These are phyloP conservation scores for Gallinago media DNA, from an alignment of 2,113 vertebrate species.

Conservation along the genomic window DNA sequence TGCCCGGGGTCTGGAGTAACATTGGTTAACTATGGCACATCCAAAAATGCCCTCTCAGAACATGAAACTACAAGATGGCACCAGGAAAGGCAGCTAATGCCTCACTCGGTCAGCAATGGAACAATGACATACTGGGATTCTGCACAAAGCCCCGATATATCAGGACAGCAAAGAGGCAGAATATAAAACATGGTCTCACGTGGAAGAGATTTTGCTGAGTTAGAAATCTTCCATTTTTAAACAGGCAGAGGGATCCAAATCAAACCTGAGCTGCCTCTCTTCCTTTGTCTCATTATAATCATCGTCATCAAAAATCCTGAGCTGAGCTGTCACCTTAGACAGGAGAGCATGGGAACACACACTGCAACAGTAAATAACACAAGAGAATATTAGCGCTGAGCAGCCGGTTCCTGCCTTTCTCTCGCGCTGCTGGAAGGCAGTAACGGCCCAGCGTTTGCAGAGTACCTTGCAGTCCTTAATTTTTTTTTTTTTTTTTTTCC, in stretches of 20 bases:
- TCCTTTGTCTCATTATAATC: neutral
- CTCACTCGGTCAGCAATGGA: neutral
- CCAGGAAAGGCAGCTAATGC: neutral
- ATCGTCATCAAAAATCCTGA: neutral
- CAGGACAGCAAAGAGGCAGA: neutral
- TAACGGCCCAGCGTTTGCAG: neutral
- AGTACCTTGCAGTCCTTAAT: neutral
- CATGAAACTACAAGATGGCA: neutral
- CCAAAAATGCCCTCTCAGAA: slow-evolving; percentile 14
- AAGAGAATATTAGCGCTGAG: neutral
- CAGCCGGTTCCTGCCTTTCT: neutral
- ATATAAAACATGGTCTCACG: neutral
- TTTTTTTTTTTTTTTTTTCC: neutral
- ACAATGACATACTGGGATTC: neutral
- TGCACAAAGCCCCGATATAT: neutral
- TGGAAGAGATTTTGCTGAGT: neutral
- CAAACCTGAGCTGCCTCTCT: neutral
- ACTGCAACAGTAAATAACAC: neutral
- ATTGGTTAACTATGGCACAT: neutral
- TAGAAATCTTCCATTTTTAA: slow-evolving; percentile 32
- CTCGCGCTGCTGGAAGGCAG: neutral
- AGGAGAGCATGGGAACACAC: neutral
- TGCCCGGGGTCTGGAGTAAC: neutral
- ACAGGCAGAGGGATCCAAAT: neutral
- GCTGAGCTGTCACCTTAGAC: neutral